Evolutionary conservation across 2,888 invertebrate species (phyloP).

Genomic region (Tigriopus californicus): DNA sequence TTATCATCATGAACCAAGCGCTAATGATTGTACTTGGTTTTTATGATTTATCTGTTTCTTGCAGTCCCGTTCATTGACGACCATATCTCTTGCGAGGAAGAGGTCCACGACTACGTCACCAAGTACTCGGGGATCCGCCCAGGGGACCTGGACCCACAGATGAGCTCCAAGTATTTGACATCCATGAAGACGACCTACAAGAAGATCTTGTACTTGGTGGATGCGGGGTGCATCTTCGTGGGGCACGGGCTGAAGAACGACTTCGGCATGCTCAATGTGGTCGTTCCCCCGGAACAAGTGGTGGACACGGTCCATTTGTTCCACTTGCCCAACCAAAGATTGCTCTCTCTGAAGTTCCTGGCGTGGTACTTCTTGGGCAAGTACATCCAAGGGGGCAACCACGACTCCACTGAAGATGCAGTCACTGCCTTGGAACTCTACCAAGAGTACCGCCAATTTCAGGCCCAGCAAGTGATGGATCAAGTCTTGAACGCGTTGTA

Average conservation of each 20-base stretch:
- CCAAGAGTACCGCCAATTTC: conserved; percentile 50
- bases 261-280: conserved; percentile 68
- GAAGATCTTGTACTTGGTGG: conserved; percentile 60
- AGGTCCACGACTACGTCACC: conserved; percentile 70
- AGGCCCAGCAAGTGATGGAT: conserved; percentile 30
- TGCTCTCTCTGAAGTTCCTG: conserved; percentile 66
- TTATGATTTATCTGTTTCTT: no score
- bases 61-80: conserved; percentile 59
- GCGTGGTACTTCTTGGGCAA: conserved; percentile 62
- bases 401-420: conserved; percentile 74
- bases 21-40: no score
- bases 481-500: conserved; percentile 29
- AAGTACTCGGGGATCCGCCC: conserved; percentile 41
- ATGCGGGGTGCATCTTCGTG: conserved; percentile 63
- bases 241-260: conserved; percentile 79
- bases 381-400: conserved; percentile 67
- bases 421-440: conserved; percentile 57
- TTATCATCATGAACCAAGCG: no score
- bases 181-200: conserved; percentile 72
- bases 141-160: conserved; percentile 62
- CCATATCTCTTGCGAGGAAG: conserved; percentile 70
- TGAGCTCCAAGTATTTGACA: conserved; percentile 66
- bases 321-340: conserved; percentile 61
- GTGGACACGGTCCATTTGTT: conserved; percentile 68
- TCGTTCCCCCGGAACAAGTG: conserved; percentile 61